phyloP scores from a whole-genome alignment of 1,140 invertebrate genomes.

The Bombyx mandarina region DNA sequence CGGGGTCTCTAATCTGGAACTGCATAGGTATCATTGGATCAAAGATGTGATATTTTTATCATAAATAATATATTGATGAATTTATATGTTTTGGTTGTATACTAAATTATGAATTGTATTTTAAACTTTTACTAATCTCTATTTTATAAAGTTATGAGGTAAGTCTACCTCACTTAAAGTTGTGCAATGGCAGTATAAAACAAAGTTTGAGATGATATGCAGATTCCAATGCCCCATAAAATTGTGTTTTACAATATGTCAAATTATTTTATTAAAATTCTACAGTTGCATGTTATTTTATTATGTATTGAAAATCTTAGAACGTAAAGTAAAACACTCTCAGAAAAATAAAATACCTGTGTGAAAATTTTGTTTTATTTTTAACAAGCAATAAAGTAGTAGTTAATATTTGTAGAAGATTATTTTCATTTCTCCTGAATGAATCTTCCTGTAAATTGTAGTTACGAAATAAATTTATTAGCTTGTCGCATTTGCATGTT shows the following conservation, averaged over 20 bases:
- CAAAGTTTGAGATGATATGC: slow-evolving; percentile 31
- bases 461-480: too few species aligned
- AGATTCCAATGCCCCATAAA: slow-evolving; percentile 47
- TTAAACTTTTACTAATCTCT: slow-evolving; percentile 8
- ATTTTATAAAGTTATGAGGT: slow-evolving; percentile 7
- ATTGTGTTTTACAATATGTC: slow-evolving; percentile 20
- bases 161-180: slow-evolving; percentile 3
- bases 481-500: too few species aligned
- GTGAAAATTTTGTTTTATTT: slow-evolving; percentile 41
- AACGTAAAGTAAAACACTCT: slow-evolving; percentile 31
- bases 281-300: slow-evolving; percentile 25
- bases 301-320: slow-evolving; percentile 27
- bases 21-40: slow-evolving; percentile 56
- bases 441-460: too few species aligned
- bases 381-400: not conserved
- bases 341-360: slow-evolving; percentile 49
- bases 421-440: too few species aligned
- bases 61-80: slow-evolving; percentile 48
- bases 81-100: slow-evolving; percentile 18
- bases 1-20: slow-evolving; percentile 41
- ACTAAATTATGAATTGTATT: slow-evolving; percentile 16
- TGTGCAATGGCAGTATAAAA: slow-evolving; percentile 29
- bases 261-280: slow-evolving; percentile 25
- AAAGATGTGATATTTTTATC: slow-evolving; percentile 60
- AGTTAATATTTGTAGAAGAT: too few species aligned